phyloP scores from a whole-genome alignment of 2,113 vertebrate genomes.

The Amazona vittata region DNA sequence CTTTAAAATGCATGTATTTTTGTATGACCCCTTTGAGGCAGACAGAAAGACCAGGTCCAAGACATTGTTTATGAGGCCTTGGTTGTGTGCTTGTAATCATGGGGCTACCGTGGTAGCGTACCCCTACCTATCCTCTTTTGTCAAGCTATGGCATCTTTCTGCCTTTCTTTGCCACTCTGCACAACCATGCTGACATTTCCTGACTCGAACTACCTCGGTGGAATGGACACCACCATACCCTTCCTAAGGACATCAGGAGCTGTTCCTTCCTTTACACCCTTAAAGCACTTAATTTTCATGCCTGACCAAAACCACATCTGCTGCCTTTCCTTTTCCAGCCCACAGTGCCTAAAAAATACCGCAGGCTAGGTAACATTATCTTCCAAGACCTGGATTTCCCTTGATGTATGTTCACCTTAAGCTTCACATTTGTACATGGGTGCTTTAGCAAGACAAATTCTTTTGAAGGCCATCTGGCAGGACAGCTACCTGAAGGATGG shows the following conservation, averaged over 20 bases:
- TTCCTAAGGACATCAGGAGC: background rate
- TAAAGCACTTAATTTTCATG: background rate
- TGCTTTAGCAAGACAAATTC: background rate
- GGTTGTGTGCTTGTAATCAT: background rate
- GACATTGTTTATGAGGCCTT: background rate
- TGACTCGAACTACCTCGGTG: background rate
- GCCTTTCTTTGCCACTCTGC: background rate
- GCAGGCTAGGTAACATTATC: background rate
- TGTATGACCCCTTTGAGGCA: background rate
- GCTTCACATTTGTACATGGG: background rate
- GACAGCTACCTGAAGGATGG: background rate
- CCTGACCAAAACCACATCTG: background rate
- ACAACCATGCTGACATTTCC: background rate
- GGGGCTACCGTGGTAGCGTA: background rate
- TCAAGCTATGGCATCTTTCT: background rate
- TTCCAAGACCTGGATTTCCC: background rate
- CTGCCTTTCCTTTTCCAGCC: background rate
- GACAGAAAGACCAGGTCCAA: background rate
- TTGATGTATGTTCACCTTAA: background rate
- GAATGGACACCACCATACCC: background rate
- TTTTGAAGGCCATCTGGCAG: background rate
- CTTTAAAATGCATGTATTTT: background rate
- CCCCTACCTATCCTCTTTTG: background rate
- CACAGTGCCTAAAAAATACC: background rate
- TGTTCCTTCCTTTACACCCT: background rate